These are phyloP conservation scores for Thalassoma bifasciatum DNA, from an alignment of 2,113 vertebrate genomes.

Conservation along the genomic window DNA sequence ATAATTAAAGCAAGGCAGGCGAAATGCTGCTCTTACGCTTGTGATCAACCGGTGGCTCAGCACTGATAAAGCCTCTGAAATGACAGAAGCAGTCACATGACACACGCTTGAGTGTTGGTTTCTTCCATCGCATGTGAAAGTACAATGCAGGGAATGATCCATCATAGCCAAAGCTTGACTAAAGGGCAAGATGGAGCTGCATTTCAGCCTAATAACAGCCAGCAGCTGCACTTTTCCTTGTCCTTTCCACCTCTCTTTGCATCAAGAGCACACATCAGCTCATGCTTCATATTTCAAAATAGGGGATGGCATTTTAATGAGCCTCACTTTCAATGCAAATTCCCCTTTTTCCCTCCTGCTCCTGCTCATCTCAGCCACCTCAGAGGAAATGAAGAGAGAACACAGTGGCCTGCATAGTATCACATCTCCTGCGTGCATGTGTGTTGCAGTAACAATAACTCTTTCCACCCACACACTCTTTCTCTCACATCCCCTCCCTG, in stretches of 20 bases:
- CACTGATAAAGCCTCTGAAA: conserved; percentile 60
- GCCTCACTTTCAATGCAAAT: neutral
- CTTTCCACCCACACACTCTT: conserved; percentile 44
- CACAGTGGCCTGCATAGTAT: neutral
- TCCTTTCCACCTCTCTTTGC: conserved; percentile 35
- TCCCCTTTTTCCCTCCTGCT: neutral
- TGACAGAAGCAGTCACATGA: conserved; percentile 47
- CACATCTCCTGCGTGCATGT: conserved; percentile 15
- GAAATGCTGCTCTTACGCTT: conserved; percentile 27
- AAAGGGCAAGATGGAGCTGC: conserved; percentile 33
- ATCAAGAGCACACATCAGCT: conserved; percentile 35
- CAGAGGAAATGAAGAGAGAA: conserved; percentile 5
- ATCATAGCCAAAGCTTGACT: conserved; percentile 28
- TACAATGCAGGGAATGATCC: conserved; percentile 51
- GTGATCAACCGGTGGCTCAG: conserved; percentile 59
- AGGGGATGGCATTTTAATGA: conserved; percentile 29
- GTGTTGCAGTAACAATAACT: conserved; percentile 54
- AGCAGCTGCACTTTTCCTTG: conserved; percentile 45
- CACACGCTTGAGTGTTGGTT: conserved; percentile 26
- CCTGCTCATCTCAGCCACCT: conserved; percentile 26
- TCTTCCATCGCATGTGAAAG: conserved; percentile 48
- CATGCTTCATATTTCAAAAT: conserved; percentile 4
- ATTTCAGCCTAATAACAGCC: conserved; percentile 44
- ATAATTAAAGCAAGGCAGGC: conserved; percentile 51
- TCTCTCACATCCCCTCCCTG: neutral